A percentile compares a stretch with the other conserved stretches of the same genome.
These are phyloP conservation scores for Actinernus sp. DNA, from an alignment of 92 coral and sea anemone genomes.

Conservation along the genomic window DNA sequence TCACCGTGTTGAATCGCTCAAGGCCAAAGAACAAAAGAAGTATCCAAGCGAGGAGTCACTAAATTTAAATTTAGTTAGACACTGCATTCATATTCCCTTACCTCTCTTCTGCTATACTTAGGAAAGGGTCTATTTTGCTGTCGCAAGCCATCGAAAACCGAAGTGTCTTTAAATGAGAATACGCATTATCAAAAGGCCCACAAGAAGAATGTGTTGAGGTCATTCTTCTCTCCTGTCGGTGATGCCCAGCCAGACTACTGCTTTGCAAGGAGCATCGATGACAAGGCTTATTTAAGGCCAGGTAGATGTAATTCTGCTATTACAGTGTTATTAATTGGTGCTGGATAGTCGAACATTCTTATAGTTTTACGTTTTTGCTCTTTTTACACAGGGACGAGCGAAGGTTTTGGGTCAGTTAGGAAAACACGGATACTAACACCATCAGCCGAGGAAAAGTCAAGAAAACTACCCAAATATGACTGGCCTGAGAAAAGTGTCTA, in stretches of 20 bases:
- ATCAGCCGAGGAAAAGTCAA: not conserved
- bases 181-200: constrained; percentile 71
- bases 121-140: not conserved
- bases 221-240: constrained; percentile 22
- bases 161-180: constrained; percentile 45
- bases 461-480: constrained; percentile 46
- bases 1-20: constrained; percentile 19
- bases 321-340: not conserved
- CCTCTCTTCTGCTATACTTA: not conserved
- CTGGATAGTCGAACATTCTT: not conserved
- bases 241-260: constrained; percentile 11
- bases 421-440: constrained; percentile 5
- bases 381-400: not conserved
- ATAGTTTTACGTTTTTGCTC: too few species aligned
- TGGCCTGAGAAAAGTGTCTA: constrained; percentile 11
- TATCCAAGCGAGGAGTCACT: constrained; percentile 24
- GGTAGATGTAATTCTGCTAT: not conserved
- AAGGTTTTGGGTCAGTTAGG: not conserved
- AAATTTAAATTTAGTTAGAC: not conserved
- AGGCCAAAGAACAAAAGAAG: constrained; percentile 29
- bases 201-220: constrained; percentile 26
- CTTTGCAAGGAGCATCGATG: constrained; percentile 58
- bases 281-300: constrained; percentile 69
- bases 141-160: constrained; percentile 18
- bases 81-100: not conserved